phyloP scores from a whole-genome alignment of 2,797 vertebrate genomes.

The Stomatorhinus walkeri region DNA sequence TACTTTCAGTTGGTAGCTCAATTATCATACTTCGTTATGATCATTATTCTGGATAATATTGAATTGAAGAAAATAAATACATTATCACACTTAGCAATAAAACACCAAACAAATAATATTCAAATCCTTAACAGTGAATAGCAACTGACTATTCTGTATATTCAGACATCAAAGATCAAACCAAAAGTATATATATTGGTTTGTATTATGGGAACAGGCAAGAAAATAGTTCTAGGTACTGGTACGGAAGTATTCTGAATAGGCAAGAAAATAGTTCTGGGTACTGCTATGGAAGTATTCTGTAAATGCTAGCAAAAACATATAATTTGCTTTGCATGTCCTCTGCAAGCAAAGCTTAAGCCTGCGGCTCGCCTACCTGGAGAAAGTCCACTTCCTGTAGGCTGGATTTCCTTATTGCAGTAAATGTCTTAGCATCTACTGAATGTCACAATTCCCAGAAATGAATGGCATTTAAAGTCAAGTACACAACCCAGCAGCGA shows the following conservation, averaged over 20 bases:
- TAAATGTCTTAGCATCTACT: constrained; percentile 52
- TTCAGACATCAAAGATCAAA: not conserved
- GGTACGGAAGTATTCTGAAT: not conserved
- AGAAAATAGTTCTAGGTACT: not conserved
- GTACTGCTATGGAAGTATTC: not conserved
- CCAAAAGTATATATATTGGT: not conserved
- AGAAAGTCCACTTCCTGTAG: constrained; percentile 55
- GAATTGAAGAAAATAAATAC: constrained; percentile 63
- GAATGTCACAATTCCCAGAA: constrained; percentile 66
- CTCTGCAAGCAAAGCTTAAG: constrained; percentile 42
- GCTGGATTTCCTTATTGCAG: constrained; percentile 50
- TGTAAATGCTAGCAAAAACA: too few relatives aligned
- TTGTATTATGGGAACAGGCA: not conserved
- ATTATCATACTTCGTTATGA: constrained; percentile 86
- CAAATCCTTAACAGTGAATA: not conserved
- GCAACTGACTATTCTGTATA: not conserved
- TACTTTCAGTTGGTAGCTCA: constrained; percentile 83
- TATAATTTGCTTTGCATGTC: constrained; percentile 50
- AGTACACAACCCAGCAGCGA: constrained; percentile 44
- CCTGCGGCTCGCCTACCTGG: constrained; percentile 37
- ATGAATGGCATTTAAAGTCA: constrained; percentile 65
- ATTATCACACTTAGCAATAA: constrained; percentile 60
- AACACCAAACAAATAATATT: constrained; percentile 6
- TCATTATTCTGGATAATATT: constrained; percentile 69
- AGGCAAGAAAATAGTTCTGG: not conserved